A percentile compares a stretch with the other conserved stretches of the same genome.
phyloP scores from a whole-genome alignment of 2,888 invertebrate genomes.

The Conus canariensis region DNA sequence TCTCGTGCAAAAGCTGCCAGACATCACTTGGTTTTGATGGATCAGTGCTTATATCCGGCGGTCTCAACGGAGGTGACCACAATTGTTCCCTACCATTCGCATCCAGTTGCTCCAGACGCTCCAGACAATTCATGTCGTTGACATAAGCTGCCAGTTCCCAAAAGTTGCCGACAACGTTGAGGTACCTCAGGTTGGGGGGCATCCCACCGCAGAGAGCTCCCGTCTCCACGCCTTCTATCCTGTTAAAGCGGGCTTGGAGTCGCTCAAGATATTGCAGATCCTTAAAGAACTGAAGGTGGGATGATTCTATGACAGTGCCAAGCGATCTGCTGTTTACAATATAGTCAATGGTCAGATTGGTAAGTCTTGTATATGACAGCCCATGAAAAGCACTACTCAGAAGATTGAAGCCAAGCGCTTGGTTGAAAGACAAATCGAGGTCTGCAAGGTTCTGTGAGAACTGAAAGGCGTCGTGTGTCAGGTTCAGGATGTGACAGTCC shows the following conservation, averaged over 20 bases:
- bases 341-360: conserved; percentile 15
- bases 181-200: conserved; percentile 39
- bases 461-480: conserved; percentile 17
- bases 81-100: conserved; percentile 29
- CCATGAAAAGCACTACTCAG: conserved; percentile 14
- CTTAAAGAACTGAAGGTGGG: neutral
- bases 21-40: too few species aligned
- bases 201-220: conserved; percentile 29
- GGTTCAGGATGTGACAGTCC: neutral
- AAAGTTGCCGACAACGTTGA: conserved; percentile 37
- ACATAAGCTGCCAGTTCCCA: conserved; percentile 44
- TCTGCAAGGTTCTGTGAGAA: neutral
- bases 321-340: neutral
- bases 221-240: neutral
- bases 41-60: neutral
- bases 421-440: conserved; percentile 33
- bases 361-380: conserved; percentile 23
- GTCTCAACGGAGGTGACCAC: conserved; percentile 31
- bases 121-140: conserved; percentile 40
- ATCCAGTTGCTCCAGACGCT: conserved; percentile 28
- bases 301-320: neutral
- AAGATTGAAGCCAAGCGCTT: conserved; percentile 4
- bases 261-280: neutral
- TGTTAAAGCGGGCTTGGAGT: conserved; percentile 20
- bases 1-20: neutral